Percentiles rank a stretch among this genome's conserved stretches.
Conservation (phyloP, 1,140 invertebrate genomes). For the Heliconius nattereri region DNA sequence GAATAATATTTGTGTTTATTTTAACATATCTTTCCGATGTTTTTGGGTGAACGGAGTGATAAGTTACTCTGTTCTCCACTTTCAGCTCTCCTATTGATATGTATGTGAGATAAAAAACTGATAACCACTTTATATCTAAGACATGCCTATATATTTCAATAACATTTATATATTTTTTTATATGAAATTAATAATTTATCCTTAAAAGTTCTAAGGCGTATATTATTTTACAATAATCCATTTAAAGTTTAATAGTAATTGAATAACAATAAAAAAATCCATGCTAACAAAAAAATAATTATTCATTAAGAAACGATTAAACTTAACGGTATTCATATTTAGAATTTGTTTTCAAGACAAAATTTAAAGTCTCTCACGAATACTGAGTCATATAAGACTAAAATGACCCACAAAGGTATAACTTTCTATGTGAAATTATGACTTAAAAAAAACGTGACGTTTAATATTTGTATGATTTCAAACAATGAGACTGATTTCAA, state of each 20-base stretch:
- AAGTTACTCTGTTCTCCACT: no score
- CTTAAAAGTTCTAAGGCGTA: no score
- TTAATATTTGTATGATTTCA: neutral
- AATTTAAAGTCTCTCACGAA: neutral
- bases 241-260: neutral
- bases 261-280: neutral
- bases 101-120: no score
- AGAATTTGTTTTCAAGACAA: neutral
- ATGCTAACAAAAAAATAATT: no score
- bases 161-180: no score
- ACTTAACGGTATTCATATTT: neutral
- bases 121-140: no score
- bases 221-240: neutral
- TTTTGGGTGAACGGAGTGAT: neutral
- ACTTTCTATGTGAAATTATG: constrained; percentile 18
- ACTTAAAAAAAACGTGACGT: constrained; percentile 1
- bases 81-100: no score
- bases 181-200: no score
- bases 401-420: neutral
- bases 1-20: constrained; percentile 1
- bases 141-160: no score
- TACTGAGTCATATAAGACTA: constrained; percentile 12
- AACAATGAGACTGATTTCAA: constrained; percentile 6
- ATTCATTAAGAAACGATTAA: neutral
- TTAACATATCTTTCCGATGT: neutral